Evolutionary conservation across 2,113 vertebrate genomes (phyloP).

Genomic region (Cryptotis parvus): DNA sequence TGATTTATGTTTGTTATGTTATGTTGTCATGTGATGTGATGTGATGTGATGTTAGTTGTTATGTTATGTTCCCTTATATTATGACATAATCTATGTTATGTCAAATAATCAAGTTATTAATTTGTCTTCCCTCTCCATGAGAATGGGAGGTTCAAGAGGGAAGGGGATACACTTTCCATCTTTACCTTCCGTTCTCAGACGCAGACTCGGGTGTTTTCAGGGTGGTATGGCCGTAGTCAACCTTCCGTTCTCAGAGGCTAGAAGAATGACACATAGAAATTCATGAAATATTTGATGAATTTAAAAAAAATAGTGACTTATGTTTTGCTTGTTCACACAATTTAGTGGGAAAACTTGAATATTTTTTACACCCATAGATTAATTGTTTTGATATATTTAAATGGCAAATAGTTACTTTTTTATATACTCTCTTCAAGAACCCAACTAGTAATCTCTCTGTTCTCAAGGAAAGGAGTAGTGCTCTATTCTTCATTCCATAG

Average conservation of each 20-base stretch:
- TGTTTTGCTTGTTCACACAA: conserved; percentile 21
- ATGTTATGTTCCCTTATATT: too few species aligned
- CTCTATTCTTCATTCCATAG: conserved; percentile 15
- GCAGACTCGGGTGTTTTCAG: too few species aligned
- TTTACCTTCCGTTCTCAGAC: neutral
- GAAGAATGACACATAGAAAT: conserved; percentile 34
- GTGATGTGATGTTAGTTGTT: too few species aligned
- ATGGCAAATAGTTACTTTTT: neutral
- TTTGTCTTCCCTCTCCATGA: neutral
- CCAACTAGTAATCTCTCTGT: neutral
- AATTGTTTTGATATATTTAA: conserved; percentile 25
- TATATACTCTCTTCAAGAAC: neutral
- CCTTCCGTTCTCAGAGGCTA: neutral
- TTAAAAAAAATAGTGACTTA: conserved; percentile 1
- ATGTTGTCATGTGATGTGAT: too few species aligned
- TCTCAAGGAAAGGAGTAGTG: neutral
- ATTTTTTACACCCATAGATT: neutral
- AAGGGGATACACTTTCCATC: neutral
- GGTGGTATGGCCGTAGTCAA: too few species aligned
- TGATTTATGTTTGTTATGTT: too few species aligned
- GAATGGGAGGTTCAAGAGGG: neutral
- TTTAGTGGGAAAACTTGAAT: neutral
- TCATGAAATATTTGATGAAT: conserved; percentile 43
- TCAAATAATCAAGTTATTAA: neutral
- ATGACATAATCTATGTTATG: too few species aligned